These are phyloP conservation scores for Ctenopoma multispine DNA, from an alignment of 2,797 vertebrate genomes.

Conservation along the genomic window DNA sequence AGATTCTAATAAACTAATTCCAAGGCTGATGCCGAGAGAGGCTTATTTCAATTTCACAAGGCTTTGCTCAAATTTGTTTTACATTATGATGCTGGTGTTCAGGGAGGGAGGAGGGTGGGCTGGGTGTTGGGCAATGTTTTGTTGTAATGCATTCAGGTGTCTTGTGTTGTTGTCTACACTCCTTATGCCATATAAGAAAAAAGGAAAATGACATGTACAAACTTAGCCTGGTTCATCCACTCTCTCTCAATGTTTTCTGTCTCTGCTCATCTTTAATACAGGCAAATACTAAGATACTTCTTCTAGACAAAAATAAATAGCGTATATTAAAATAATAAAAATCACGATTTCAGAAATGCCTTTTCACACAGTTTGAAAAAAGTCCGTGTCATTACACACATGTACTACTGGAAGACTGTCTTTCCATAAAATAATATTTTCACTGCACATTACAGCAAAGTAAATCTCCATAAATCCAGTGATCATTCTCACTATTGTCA, in stretches of 20 bases:
- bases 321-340: slow-evolving; percentile 47
- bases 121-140: slow-evolving; percentile 36
- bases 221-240: slow-evolving; percentile 15
- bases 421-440: slow-evolving; percentile 49
- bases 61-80: slow-evolving; percentile 83
- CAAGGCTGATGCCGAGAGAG: slow-evolving; percentile 56
- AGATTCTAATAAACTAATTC: slow-evolving; percentile 83
- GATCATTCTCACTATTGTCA: slow-evolving; percentile 64
- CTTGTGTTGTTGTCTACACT: slow-evolving; percentile 60
- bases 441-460: slow-evolving; percentile 52
- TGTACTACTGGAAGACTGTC: slow-evolving; percentile 27
- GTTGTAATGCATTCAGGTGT: slow-evolving; percentile 66
- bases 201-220: slow-evolving; percentile 15
- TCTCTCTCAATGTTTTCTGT: not conserved
- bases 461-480: slow-evolving; percentile 61
- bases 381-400: slow-evolving; percentile 1
- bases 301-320: slow-evolving; percentile 35
- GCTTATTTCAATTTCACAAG: slow-evolving; percentile 78
- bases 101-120: not conserved
- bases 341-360: slow-evolving; percentile 16
- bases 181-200: slow-evolving; percentile 32
- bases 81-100: slow-evolving; percentile 72
- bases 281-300: slow-evolving; percentile 25
- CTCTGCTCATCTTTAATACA: slow-evolving; percentile 31
- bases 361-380: slow-evolving; percentile 3